Evolutionary conservation across 2,797 vertebrate genomes (phyloP).

Genomic region (Petrocephalus sullivani): DNA sequence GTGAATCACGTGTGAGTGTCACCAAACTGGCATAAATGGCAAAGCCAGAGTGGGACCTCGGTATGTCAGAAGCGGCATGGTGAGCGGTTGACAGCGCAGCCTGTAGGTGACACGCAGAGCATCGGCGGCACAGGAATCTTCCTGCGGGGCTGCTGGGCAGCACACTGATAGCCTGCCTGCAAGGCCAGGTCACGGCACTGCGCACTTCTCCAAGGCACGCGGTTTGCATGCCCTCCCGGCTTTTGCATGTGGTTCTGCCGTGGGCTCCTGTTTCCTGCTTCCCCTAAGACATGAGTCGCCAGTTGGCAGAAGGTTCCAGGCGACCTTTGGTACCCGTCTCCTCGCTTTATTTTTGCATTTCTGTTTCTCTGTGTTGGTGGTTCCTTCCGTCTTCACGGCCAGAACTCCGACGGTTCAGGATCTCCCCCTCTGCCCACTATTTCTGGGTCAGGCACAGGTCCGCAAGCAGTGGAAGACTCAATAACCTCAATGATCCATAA

Average conservation of each 20-base stretch:
- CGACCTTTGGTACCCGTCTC: not conserved
- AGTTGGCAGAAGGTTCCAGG: not conserved
- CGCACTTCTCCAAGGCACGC: not conserved
- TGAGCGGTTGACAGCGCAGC: not conserved
- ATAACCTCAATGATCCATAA: not conserved
- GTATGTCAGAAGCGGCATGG: not conserved
- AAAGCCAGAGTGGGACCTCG: not conserved
- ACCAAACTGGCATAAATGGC: not conserved
- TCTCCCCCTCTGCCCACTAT: not conserved
- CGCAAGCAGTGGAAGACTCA: not conserved
- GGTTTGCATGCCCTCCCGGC: slow-evolving; percentile 9
- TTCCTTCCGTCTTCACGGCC: not conserved
- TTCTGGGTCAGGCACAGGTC: not conserved
- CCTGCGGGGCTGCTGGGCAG: not conserved
- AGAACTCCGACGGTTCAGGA: not conserved
- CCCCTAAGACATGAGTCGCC: not conserved
- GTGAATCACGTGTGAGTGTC: not conserved
- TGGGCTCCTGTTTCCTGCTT: slow-evolving; percentile 2
- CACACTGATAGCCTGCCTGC: not conserved
- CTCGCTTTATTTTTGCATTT: slow-evolving; percentile 7
- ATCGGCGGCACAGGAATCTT: not conserved
- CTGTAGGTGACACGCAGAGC: not conserved
- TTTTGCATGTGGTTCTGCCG: slow-evolving; percentile 6
- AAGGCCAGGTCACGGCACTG: too few relatives aligned
- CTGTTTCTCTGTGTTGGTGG: not conserved